A percentile compares a stretch with the other conserved stretches of the same genome.
These are phyloP conservation scores for Porites divaricata DNA, from an alignment of 92 coral and sea anemone species.

Conservation along the genomic window DNA sequence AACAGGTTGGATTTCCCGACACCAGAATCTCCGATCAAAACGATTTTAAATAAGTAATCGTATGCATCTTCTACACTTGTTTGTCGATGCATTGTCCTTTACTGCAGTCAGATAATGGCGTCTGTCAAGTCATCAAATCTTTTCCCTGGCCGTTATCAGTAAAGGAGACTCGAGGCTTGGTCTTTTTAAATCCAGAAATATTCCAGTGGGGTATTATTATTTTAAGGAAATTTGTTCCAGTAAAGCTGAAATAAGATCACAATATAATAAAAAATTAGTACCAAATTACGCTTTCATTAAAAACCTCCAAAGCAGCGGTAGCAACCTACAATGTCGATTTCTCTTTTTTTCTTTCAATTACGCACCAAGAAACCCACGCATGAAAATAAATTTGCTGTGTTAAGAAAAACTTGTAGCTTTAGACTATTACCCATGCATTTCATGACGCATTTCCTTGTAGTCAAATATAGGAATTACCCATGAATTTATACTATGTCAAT, in stretches of 20 bases:
- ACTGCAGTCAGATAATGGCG: not conserved
- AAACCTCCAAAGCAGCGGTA: not conserved
- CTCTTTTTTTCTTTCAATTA: not conserved
- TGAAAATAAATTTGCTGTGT: not conserved
- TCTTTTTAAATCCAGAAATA: not conserved
- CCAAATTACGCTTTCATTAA: not conserved
- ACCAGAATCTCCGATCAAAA: conserved; percentile 89
- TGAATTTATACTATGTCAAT: not conserved
- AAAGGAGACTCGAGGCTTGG: not conserved
- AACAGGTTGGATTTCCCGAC: conserved; percentile 96
- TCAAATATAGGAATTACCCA: conserved; percentile 27
- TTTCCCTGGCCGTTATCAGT: no score
- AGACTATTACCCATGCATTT: not conserved
- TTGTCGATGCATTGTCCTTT: conserved; percentile 65
- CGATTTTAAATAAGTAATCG: conserved; percentile 83
- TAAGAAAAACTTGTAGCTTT: not conserved
- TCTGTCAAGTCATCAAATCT: not conserved
- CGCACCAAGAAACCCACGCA: not conserved
- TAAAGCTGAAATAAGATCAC: conserved; percentile 12
- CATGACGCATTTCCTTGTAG: not conserved
- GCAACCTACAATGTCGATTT: not conserved
- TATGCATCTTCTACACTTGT: conserved; percentile 76
- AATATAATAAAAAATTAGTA: not conserved
- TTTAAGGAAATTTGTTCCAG: not conserved
- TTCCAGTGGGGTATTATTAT: not conserved